Evolutionary conservation across 1,140 invertebrate species (phyloP).

Genomic region (Drosophila melanica): DNA sequence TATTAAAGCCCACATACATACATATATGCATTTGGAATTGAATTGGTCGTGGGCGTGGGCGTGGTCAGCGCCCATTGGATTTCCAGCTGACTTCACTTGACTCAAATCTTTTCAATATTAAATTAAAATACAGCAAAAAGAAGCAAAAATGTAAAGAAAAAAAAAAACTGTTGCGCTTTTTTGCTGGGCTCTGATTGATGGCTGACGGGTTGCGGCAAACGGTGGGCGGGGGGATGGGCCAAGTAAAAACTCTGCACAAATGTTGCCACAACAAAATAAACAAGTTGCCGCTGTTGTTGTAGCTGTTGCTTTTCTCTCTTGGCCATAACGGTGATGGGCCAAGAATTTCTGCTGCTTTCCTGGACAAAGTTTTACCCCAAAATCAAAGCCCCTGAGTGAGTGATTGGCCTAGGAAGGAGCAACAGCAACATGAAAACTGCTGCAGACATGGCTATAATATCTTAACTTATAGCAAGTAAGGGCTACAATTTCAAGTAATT

Average conservation of each 20-base stretch:
- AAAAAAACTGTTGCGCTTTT: constrained; percentile 9
- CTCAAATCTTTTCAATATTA: constrained; percentile 15
- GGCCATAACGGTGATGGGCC: constrained; percentile 16
- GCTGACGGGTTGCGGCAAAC: constrained; percentile 12
- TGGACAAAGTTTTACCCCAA: constrained; percentile 42
- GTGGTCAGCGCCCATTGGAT: neutral
- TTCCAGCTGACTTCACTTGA: constrained; percentile 8
- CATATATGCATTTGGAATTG: neutral
- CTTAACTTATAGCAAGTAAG: neutral
- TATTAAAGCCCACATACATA: constrained; percentile 31
- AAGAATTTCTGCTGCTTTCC: constrained; percentile 1
- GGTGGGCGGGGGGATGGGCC: neutral
- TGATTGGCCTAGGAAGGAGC: constrained; percentile 44
- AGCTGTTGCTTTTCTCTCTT: neutral
- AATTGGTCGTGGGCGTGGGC: neutral
- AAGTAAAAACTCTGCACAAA: constrained; percentile 7
- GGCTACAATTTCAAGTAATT: constrained; percentile 23
- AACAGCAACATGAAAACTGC: neutral
- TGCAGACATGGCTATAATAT: constrained; percentile 20
- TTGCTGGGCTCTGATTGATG: constrained; percentile 16
- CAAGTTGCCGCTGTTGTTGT: constrained; percentile 4
- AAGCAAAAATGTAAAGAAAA: no score
- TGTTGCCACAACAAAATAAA: constrained; percentile 24
- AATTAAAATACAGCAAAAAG: constrained; percentile 3
- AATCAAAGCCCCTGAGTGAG: constrained; percentile 56